Percentiles rank a stretch among this genome's conserved stretches.
These are phyloP conservation scores for Ophion slaviceki DNA, from an alignment of 2,888 invertebrate species.

Conservation along the genomic window DNA sequence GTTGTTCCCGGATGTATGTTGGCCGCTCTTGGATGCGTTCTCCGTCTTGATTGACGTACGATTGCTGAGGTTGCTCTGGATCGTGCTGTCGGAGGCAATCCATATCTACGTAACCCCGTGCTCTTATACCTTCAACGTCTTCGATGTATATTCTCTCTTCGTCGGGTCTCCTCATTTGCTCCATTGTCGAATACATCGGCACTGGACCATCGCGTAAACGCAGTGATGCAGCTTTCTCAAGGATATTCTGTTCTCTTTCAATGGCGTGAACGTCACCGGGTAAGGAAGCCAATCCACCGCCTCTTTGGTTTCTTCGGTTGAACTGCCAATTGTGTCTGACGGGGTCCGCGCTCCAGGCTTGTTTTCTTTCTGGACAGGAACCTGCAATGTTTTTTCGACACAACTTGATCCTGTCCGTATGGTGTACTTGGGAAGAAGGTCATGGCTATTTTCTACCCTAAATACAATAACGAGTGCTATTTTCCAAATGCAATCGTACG, in stretches of 20 bases:
- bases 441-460: not conserved
- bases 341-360: constrained; percentile 94
- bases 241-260: constrained; percentile 64
- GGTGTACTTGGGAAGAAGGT: not conserved
- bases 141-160: constrained; percentile 65
- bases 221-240: constrained; percentile 67
- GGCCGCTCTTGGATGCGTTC: constrained; percentile 80
- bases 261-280: constrained; percentile 79
- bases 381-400: constrained; percentile 61
- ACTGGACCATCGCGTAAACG: constrained; percentile 67
- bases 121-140: constrained; percentile 68
- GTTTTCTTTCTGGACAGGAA: constrained; percentile 84
- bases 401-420: too few relatives aligned
- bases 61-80: constrained; percentile 85
- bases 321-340: constrained; percentile 88
- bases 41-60: constrained; percentile 73
- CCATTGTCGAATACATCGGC: constrained; percentile 68
- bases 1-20: constrained; percentile 87
- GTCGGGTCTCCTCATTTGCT: constrained; percentile 52
- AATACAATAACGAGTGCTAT: not conserved
- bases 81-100: constrained; percentile 91
- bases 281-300: constrained; percentile 78
- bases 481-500: not conserved
- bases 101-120: constrained; percentile 86
- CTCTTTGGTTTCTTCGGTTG: constrained; percentile 86